Percentiles rank a stretch among this genome's conserved stretches.
Conservation (phyloP, 2,888 invertebrate genomes). For the Deladenus siricidicola region DNA sequence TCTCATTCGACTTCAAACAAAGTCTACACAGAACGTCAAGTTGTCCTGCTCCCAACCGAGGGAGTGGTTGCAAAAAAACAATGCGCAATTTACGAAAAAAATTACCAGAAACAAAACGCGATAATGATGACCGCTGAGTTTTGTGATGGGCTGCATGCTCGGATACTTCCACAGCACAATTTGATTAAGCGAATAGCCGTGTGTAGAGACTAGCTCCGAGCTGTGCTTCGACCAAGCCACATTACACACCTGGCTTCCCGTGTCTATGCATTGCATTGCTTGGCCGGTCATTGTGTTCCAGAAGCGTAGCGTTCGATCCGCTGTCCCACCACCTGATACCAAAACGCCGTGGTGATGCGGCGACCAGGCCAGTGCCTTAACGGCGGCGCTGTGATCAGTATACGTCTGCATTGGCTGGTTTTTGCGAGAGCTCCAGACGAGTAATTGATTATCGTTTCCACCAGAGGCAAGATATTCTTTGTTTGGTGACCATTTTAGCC, state of each 20-base stretch:
- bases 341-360: slow-evolving; percentile 25
- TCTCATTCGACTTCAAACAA: no score
- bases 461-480: slow-evolving; percentile 78
- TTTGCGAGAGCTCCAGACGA: slow-evolving; percentile 73
- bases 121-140: slow-evolving; percentile 90
- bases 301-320: slow-evolving; percentile 79
- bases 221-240: slow-evolving; percentile 98
- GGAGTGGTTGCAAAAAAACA: background rate
- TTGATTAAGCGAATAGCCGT: slow-evolving; percentile 97
- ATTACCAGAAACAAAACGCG: slow-evolving; percentile 75
- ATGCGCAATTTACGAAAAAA: background rate
- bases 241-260: slow-evolving; percentile 95
- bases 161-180: slow-evolving; percentile 99
- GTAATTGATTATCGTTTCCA: slow-evolving; percentile 90
- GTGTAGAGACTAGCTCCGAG: slow-evolving; percentile 88
- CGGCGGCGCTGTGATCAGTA: slow-evolving; percentile 89
- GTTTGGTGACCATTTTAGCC: slow-evolving; percentile 82
- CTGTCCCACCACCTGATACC: slow-evolving; percentile 83
- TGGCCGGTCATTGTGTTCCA: slow-evolving; percentile 98
- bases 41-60: no score
- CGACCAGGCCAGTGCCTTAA: slow-evolving; percentile 86
- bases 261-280: slow-evolving; percentile 95
- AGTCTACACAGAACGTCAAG: no score
- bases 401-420: slow-evolving; percentile 72
- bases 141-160: slow-evolving; percentile 87